These are phyloP conservation scores for Drosophila longiperda DNA, from an alignment of 2,888 invertebrate species.

Conservation along the genomic window DNA sequence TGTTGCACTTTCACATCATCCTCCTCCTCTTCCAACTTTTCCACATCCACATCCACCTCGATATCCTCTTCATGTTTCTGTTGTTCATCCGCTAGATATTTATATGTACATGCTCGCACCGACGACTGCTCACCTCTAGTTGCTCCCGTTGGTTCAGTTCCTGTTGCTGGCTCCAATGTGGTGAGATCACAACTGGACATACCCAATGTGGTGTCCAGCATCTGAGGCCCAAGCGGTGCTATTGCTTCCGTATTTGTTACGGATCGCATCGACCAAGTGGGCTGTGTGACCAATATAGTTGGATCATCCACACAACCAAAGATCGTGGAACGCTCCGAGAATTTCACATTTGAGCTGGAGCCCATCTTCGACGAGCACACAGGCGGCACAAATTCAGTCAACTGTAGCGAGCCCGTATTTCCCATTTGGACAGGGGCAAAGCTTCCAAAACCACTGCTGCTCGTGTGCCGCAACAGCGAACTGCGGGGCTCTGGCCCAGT, in stretches of 20 bases:
- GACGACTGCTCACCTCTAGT: neutral
- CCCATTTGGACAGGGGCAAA: conserved; percentile 33
- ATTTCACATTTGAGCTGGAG: conserved; percentile 37
- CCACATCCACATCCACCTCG: neutral
- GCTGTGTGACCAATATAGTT: conserved; percentile 18
- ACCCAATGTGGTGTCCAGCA: conserved; percentile 79
- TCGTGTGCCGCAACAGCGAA: conserved; percentile 46
- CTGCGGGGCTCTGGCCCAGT: conserved; percentile 70
- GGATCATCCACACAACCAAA: conserved; percentile 64
- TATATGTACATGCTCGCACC: neutral
- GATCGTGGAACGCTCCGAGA: conserved; percentile 81
- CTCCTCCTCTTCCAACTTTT: neutral
- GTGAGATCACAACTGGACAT: conserved; percentile 82
- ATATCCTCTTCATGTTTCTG: conserved; percentile 1
- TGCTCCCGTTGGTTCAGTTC: conserved; percentile 1
- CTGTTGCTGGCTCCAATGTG: conserved; percentile 23
- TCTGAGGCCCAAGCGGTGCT: conserved; percentile 10
- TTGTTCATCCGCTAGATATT: neutral
- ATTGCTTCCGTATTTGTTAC: neutral
- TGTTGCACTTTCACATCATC: neutral
- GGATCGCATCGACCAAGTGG: conserved; percentile 10
- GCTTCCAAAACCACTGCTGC: conserved; percentile 68
- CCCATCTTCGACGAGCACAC: conserved; percentile 81
- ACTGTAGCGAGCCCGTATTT: conserved; percentile 37
- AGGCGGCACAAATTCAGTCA: conserved; percentile 72